Conservation (phyloP, 2,888 invertebrate genomes). For the Invenusta paracnida region DNA sequence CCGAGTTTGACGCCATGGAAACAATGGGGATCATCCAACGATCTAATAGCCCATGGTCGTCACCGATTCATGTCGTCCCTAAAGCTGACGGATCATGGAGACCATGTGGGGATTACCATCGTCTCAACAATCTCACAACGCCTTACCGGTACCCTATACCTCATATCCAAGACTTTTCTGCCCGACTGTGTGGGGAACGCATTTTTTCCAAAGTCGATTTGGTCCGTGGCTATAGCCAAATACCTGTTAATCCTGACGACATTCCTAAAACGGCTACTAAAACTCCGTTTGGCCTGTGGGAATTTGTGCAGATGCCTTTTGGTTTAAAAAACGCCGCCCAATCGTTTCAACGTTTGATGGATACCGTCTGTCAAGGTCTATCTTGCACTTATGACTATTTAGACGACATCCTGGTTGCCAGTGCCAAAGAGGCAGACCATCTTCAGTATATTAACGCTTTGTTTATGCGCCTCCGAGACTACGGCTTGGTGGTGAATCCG, state of each 20-base stretch:
- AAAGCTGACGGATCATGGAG: background rate
- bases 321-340: slow-evolving; percentile 40
- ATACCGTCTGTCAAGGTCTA: slow-evolving; percentile 11
- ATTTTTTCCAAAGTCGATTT: slow-evolving; percentile 46
- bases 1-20: slow-evolving; percentile 53
- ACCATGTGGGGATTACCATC: slow-evolving; percentile 43
- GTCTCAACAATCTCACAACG: slow-evolving; percentile 6
- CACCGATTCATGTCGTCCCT: background rate
- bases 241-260: slow-evolving; percentile 43
- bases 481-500: slow-evolving; percentile 42
- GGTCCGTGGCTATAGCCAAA: slow-evolving; percentile 46
- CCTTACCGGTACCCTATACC: slow-evolving; percentile 41
- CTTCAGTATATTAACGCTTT: slow-evolving; percentile 40
- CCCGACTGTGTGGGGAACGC: slow-evolving; percentile 42
- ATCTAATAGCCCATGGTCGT: no score
- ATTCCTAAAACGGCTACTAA: slow-evolving; percentile 34
- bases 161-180: slow-evolving; percentile 46
- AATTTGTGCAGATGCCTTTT: slow-evolving; percentile 43
- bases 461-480: slow-evolving; percentile 41
- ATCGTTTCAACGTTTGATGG: slow-evolving; percentile 40
- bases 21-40: slow-evolving; percentile 59
- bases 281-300: background rate
- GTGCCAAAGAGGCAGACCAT: slow-evolving; percentile 40
- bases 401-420: slow-evolving; percentile 45
- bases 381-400: background rate